Evolutionary conservation across 2,888 invertebrate genomes (phyloP), one percentile per base, ranked within the genome.

Genomic region (Synergus laeviventris): DNA sequence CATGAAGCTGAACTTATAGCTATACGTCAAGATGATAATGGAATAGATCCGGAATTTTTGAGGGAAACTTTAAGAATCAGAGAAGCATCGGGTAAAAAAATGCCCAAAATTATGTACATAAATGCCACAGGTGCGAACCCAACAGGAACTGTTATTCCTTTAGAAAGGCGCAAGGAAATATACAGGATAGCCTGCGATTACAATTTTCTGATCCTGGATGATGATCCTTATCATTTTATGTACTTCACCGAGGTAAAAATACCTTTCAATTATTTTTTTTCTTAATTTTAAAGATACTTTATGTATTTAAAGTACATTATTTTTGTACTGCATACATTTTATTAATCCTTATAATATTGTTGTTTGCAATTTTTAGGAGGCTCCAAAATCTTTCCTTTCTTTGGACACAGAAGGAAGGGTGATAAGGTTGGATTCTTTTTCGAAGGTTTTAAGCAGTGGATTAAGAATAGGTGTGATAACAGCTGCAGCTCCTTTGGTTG

Each of bases 221-320:
- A 97, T 86, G 96, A 96, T 89, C 95, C 97, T 0, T 97, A 96
- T 86, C 95, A 94, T 91, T 96, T 95, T 87, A 91, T 97, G 86
- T 94, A 95, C 88, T 97, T 95, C 89, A 91, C 93, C 81, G 92
- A 94, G 78, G 94, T 94, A 80, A 91, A 91, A 66, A 24, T 18
- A 12, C 2, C 18, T 64, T 64, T 18, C 49, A 38, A 16, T 24
- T 42, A 7, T 54, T 18, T 54, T 16, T 12, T 54, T 38, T 31
- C 39, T 16, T n/a, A 18, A 18, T 24, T 45, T 45, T 1, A 38
- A 45, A 31, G 31, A 31, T 31, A 0, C 4, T 31, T 31, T 5
- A 31, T 31, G 31, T 31, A 31, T 31, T 31, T 31, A 31, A 31
- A 31, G 5, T n/a, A n/a, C n/a, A n/a, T n/a, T n/a, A n/a, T n/a